These are phyloP conservation scores for Hiodon alosoides DNA, from an alignment of 2,113 vertebrate species.

Conservation along the genomic window DNA sequence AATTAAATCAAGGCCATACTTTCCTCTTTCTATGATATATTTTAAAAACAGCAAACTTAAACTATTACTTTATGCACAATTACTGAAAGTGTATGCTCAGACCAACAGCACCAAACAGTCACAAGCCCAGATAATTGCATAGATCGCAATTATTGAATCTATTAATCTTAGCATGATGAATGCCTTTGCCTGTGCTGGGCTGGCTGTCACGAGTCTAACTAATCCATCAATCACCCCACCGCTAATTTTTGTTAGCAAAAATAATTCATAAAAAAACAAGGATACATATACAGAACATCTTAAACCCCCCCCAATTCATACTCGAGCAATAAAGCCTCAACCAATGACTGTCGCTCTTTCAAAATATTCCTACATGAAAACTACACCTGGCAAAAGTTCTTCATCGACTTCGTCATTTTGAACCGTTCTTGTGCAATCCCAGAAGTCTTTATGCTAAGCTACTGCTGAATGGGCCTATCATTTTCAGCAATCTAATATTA, in stretches of 20 bases:
- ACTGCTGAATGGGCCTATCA: too few relatives aligned
- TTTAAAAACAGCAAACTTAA: slow-evolving; percentile 57
- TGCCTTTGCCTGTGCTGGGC: not conserved
- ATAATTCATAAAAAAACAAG: not conserved
- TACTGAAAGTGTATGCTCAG: slow-evolving; percentile 40
- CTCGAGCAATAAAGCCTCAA: too few relatives aligned
- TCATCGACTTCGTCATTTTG: too few relatives aligned
- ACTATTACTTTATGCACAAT: slow-evolving; percentile 63
- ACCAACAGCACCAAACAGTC: not conserved
- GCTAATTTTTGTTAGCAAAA: not conserved
- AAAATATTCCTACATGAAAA: too few relatives aligned
- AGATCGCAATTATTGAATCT: not conserved
- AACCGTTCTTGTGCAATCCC: too few relatives aligned
- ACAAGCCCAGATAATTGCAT: not conserved
- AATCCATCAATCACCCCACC: not conserved
- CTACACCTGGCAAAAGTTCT: too few relatives aligned
- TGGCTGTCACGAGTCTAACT: not conserved
- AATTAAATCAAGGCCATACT: slow-evolving; percentile 50
- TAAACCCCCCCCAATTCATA: too few relatives aligned
- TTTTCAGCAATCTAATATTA: too few relatives aligned
- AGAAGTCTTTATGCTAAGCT: too few relatives aligned
- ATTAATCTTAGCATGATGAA: not conserved
- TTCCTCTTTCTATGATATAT: slow-evolving; percentile 49
- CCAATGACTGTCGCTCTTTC: too few relatives aligned
- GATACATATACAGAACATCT: too few relatives aligned